Evolutionary conservation across 2,113 vertebrate species (phyloP), one percentile per base, ranked within the genome.

Genomic region (Damaliscus lunatus): DNA sequence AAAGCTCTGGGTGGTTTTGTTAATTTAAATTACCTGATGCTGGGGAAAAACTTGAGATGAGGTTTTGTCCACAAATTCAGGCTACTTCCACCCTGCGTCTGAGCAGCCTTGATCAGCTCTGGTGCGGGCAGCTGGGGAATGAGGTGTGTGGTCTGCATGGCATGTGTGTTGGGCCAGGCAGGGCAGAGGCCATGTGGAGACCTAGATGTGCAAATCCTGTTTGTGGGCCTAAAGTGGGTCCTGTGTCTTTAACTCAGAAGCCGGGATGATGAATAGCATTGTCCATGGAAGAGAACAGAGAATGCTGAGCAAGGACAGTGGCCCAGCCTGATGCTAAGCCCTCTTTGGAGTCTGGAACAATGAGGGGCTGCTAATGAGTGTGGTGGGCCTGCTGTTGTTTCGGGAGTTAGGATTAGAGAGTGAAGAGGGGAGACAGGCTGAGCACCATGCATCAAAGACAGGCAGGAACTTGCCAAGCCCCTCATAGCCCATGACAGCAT

Each of bases 1-100:
- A 98, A 97, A 98, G 98, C 59, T 88, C 85, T 33, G 7, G 83
- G 96, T 78, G 64, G 12, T 80, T 98, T 94, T 62, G 59, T 96
- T 98, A 36, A 88, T 98, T 97, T 97, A 81, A 97, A 96, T 98
- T 88, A 64, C 86, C 43, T 64, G 83, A n/a, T 91, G 11, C 85
- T 93, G 67, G 80, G 59, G 52, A 25, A n/a, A 40, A 96, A 67
- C 9, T 9, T 0, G 0, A 67, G 91, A 91, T 57, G 93, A 83
- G 64, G 62, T 80, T 80, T 90, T 59, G 2, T 0, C 52, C 1
- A 1, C 7, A 15, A 60, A 87, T 52, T 59, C 57, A 7, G 85
- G 23, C 0, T 7, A 7, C 27, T 77, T 29, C 84, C 57, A 7
- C 14, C 25, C 21, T 7, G 81, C 1, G 0, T 16, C 25, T 0